These are phyloP conservation scores for Eumeta japonica DNA, from an alignment of 1,140 invertebrate genomes.

Conservation along the genomic window DNA sequence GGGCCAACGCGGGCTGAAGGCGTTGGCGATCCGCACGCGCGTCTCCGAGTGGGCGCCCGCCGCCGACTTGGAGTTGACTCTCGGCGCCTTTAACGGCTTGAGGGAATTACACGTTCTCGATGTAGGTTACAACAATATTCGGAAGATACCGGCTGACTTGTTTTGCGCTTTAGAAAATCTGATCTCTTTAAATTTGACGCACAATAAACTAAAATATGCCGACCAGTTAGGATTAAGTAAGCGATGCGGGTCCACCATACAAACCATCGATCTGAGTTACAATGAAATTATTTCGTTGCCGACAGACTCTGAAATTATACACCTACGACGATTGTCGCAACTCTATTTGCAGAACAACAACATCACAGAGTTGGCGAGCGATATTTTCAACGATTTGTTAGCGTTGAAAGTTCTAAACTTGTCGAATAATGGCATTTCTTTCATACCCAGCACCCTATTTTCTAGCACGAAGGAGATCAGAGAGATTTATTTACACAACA, in stretches of 20 bases:
- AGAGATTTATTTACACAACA: constrained; percentile 73
- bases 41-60: constrained; percentile 68
- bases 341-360: constrained; percentile 75
- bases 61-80: constrained; percentile 63
- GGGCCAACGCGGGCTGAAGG: constrained; percentile 68
- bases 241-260: constrained; percentile 60
- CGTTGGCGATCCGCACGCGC: constrained; percentile 66
- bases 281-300: constrained; percentile 69
- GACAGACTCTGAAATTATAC: constrained; percentile 66
- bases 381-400: constrained; percentile 67
- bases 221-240: constrained; percentile 66
- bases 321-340: constrained; percentile 68
- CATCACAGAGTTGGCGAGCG: constrained; percentile 65
- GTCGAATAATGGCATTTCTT: constrained; percentile 71
- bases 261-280: constrained; percentile 68
- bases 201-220: constrained; percentile 69
- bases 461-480: constrained; percentile 66
- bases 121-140: constrained; percentile 71
- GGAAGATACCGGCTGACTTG: constrained; percentile 67
- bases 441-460: constrained; percentile 70
- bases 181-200: constrained; percentile 73
- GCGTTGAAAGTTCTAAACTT: constrained; percentile 74
- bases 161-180: constrained; percentile 72
- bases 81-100: constrained; percentile 64
- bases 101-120: constrained; percentile 70